These are phyloP conservation scores for Crossocerus cetratus DNA, from an alignment of 2,888 invertebrate genomes.

Conservation along the genomic window DNA sequence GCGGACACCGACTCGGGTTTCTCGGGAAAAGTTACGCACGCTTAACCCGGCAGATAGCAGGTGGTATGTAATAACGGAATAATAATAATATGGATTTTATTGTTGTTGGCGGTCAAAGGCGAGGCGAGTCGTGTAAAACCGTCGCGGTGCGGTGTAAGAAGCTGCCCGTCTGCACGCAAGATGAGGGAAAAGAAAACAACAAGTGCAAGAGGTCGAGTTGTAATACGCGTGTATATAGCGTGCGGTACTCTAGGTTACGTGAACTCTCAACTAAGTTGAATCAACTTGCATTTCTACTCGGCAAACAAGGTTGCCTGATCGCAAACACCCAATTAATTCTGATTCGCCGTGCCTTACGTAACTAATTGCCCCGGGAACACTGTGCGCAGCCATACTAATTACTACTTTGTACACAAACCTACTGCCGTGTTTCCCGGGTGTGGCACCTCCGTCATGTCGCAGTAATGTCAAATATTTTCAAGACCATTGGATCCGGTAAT, in stretches of 20 bases:
- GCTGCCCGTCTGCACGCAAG: slow-evolving; percentile 5
- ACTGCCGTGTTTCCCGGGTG: no score
- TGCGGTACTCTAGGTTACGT: not conserved
- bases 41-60: slow-evolving; percentile 37
- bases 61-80: slow-evolving; percentile 39
- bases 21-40: slow-evolving; percentile 48
- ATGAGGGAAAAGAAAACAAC: slow-evolving; percentile 26
- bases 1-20: slow-evolving; percentile 3
- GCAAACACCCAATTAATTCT: slow-evolving; percentile 22
- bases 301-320: slow-evolving; percentile 4
- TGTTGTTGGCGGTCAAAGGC: slow-evolving; percentile 56
- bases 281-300: no score
- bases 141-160: not conserved
- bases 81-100: slow-evolving; percentile 55
- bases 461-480: no score
- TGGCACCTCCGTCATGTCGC: no score
- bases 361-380: no score
- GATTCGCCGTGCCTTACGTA: not conserved
- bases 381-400: no score
- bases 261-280: not conserved
- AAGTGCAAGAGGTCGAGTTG: slow-evolving; percentile 12
- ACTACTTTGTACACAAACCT: no score
- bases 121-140: slow-evolving; percentile 42
- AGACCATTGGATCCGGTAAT: no score
- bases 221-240: slow-evolving; percentile 7